Evolutionary conservation across 2,797 vertebrate genomes (phyloP), one percentile per base, ranked within the genome.

Genomic region (Falco novaeseelandiae): DNA sequence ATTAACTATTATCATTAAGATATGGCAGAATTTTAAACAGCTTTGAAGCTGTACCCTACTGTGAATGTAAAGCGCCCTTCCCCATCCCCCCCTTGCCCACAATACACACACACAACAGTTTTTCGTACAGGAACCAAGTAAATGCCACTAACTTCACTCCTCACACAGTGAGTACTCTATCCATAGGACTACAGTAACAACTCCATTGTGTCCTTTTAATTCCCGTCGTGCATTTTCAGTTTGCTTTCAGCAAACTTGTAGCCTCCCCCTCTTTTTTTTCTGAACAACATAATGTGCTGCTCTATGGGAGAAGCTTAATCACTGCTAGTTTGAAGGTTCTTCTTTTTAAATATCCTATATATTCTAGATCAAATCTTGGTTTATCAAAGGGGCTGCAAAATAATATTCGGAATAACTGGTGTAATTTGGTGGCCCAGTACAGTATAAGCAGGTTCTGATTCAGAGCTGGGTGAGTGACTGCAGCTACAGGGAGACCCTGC

Each of bases 401-500:
- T n/a, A 83, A 49, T 38, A 87, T 23, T 62, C 19, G 18, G 44
- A 83, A 81, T 25, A 82, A 44, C 42, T 44, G 42, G 29, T 0
- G 4, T 52, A 18, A 89, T 74, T 32, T 48, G 51, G 55, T 74
- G 72, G 52, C 77, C 93, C n/a, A 66, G 57, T 25, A 88, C 76
- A 63, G 78, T 6, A 38, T 18, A 65, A 94, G 93, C 89, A 95
- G 96, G 96, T 81, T 97, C 96, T 89, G 79, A 95, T 87, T 90
- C 82, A 51, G 92, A 87, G 93, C 93, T 27, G 94, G 90, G 91
- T 59, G 85, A 97, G 81, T 10, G 51, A 80, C 93, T 84, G 79
- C 81, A 91, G 78, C 90, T 92, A 82, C 72, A 29, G 12, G 49
- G 54, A 71, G 59, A 88, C 88, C 91, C 94, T 98, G 98, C 98